Percentiles rank a stretch among this genome's conserved stretches.
These are phyloP conservation scores for Platycercus adscitus DNA, from an alignment of 2,113 vertebrate species.

Conservation along the genomic window DNA sequence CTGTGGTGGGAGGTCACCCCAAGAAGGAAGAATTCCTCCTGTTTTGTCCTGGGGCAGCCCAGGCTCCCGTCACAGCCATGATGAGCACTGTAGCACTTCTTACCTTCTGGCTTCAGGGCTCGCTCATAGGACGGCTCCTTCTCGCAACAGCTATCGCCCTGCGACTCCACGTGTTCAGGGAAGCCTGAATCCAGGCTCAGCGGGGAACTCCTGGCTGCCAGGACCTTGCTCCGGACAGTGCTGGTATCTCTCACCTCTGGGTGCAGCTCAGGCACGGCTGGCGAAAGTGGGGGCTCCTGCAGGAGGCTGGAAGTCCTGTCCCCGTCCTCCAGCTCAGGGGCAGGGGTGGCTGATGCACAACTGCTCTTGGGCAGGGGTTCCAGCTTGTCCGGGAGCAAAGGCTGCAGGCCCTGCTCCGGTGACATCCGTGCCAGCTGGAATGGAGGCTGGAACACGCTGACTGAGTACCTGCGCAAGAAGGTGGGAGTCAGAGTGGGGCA, in stretches of 20 bases:
- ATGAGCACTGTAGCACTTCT: neutral
- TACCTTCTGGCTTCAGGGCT: constrained; percentile 91
- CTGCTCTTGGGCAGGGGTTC: constrained; percentile 61
- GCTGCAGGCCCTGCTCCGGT: constrained; percentile 79
- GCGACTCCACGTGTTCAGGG: constrained; percentile 79
- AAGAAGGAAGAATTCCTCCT: neutral
- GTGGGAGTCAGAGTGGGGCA: neutral
- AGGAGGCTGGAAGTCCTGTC: constrained; percentile 64
- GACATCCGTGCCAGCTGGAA: constrained; percentile 90
- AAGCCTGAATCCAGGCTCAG: constrained; percentile 85
- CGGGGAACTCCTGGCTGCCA: constrained; percentile 69
- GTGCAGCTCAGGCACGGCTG: constrained; percentile 64
- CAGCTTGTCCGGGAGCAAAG: constrained; percentile 56
- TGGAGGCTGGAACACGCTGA: constrained; percentile 97
- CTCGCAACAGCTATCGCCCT: constrained; percentile 77
- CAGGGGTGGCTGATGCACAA: constrained; percentile 34
- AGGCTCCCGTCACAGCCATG: neutral
- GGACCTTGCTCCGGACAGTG: constrained; percentile 55
- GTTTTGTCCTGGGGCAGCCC: neutral
- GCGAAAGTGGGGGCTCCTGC: constrained; percentile 62
- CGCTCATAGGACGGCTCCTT: constrained; percentile 90
- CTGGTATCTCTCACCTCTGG: constrained; percentile 46
- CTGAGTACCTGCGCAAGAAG: constrained; percentile 82
- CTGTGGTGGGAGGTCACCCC: neutral
- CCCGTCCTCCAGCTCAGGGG: constrained; percentile 61